Base-by-base conservation (phyloP, 2,113 vertebrate species). In the Gasterosteus aculeatus region DNA sequence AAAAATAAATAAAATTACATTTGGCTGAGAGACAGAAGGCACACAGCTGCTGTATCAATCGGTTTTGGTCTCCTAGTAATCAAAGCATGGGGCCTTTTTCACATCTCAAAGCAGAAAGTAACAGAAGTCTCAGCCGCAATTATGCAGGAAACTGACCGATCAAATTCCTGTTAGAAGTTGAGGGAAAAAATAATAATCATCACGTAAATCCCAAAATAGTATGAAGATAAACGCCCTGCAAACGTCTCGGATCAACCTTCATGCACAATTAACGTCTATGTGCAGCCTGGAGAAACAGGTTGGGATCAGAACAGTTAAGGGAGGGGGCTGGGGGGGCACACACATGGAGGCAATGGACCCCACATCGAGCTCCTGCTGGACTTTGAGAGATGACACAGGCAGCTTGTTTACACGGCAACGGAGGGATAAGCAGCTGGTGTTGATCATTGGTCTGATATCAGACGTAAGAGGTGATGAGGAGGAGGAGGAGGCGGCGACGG, bases 361-460 rank as follows among this genome's bases (percentile, higher is more conserved):
- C 85, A 83, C 87, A 88, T 83, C 58, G 12, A 56, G 79, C 53
- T 72, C 38, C 68, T 42, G 58, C 63, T 77, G 35, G 62, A 79
- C 75, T 80, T 66, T 69, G 81, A 85, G 51, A 75, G 65, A 80
- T 56, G 72, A 84, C 83, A 80, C 61, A 70, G 46, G 44, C 64
- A 12, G 53, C 53, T 33, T 87, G 87, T 92, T 93, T 91, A 90
- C 82, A 82, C 70, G 58, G 33, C 57, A 47, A 77, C 46, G 38
- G 81, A 78, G 79, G 77, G 62, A 85, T 33, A 69, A 54, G 75
- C 91, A 92, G 91, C 92, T 90, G 86, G 75, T 80, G 78, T 78
- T 89, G 67, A 91, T 90, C 85, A 87, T 18, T n/a, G 77, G 71
- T 86, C 82, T 86, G 84, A 91, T 87, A 82, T 69, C 87, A 90